These are phyloP conservation scores for Sylvietta virens DNA, from an alignment of 2,113 vertebrate genomes.

Conservation along the genomic window DNA sequence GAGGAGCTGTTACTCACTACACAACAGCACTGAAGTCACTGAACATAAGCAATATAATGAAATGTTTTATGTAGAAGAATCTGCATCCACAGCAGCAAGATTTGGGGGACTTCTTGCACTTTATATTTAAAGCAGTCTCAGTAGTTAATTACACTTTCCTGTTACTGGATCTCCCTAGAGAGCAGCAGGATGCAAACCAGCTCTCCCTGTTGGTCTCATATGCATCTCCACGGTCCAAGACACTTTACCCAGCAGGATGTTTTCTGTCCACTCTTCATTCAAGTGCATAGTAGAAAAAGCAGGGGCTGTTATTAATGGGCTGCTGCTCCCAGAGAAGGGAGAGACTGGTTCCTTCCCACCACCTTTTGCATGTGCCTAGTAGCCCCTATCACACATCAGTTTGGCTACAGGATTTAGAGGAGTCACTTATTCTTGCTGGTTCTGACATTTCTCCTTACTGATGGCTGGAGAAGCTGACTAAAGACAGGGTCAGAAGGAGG, in stretches of 20 bases:
- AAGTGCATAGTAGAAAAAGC: background rate
- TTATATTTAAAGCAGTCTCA: background rate
- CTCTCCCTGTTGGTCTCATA: background rate
- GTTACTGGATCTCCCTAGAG: background rate
- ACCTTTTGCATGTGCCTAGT: background rate
- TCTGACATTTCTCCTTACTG: background rate
- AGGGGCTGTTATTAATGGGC: background rate
- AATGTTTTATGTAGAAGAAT: background rate
- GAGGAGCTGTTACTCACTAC: background rate
- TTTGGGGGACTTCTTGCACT: background rate
- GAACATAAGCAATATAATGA: background rate
- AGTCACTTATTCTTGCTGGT: background rate
- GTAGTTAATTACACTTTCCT: background rate
- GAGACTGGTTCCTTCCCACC: background rate
- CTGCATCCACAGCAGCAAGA: background rate
- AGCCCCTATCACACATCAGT: background rate
- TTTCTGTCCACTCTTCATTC: background rate
- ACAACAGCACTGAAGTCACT: background rate
- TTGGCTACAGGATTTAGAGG: background rate
- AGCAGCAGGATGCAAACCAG: background rate
- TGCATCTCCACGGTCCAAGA: background rate
- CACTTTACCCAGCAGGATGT: background rate
- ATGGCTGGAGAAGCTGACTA: background rate
- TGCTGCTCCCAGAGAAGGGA: background rate
- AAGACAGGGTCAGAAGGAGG: background rate